A percentile compares a stretch with the other conserved stretches of the same genome.
Evolutionary conservation across 2,888 invertebrate species (phyloP).

Genomic region (Philaethria dido): DNA sequence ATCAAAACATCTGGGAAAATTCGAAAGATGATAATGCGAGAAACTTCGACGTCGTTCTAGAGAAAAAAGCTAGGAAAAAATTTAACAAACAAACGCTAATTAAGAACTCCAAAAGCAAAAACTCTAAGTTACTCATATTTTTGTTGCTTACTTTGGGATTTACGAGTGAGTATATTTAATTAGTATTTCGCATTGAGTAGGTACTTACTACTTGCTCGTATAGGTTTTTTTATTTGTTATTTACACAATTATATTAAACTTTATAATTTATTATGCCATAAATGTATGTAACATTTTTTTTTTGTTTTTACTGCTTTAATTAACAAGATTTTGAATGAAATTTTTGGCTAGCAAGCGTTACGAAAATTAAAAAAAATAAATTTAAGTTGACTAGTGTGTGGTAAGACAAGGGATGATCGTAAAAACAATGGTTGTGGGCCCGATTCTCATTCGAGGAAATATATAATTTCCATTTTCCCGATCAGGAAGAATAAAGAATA

Average conservation of each 20-base stretch:
- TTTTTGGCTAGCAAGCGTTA: too few species aligned
- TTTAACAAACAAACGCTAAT: constrained; percentile 53
- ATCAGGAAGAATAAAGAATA: too few species aligned
- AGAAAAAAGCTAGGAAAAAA: constrained; percentile 47
- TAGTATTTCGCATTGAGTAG: constrained; percentile 31
- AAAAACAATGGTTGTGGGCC: too few species aligned
- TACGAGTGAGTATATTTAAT: constrained; percentile 53
- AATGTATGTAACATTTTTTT: not conserved
- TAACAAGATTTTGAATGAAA: too few species aligned
- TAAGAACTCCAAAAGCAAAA: constrained; percentile 50
- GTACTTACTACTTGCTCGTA: not conserved
- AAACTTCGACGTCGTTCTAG: constrained; percentile 45
- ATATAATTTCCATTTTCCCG: too few species aligned
- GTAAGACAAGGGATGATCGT: too few species aligned
- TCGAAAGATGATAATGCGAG: constrained; percentile 57
- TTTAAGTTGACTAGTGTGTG: too few species aligned
- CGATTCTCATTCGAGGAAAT: too few species aligned
- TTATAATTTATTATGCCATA: not conserved
- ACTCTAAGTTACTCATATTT: constrained; percentile 53
- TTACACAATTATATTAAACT: not conserved
- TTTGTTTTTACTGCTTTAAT: too few species aligned
- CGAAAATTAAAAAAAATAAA: too few species aligned
- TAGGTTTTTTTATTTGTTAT: not conserved
- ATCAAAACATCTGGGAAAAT: constrained; percentile 71
- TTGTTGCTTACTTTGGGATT: constrained; percentile 51